Evolutionary conservation across 2,888 invertebrate species (phyloP), one percentile per base, ranked within the genome.

Genomic region (Zygothrica quintamaculata): DNA sequence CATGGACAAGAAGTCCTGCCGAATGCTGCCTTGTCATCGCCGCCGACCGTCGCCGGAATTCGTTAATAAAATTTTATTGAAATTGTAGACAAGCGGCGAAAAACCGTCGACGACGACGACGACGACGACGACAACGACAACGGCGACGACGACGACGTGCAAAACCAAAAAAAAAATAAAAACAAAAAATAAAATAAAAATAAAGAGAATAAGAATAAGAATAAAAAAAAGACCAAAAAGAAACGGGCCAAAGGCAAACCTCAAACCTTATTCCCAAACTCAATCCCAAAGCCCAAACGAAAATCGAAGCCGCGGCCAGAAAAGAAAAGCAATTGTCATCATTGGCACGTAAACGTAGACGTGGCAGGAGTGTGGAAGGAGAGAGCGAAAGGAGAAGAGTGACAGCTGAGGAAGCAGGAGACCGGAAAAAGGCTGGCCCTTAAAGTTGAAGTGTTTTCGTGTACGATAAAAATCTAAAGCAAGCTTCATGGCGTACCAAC

Each of bases 1-100:
- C 60, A 56, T 58, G 70, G 60, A 65, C 58, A 40, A 15, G 37
- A 29, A 69, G 53, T 58, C 55, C 56, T 55, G 65, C 65, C 60
- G 56, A 59, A 46, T 65, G 71, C 65, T 67, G 76, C 77, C 82
- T 69, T 86, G 84, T 88, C 88, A 84, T 86, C 78, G 78, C 64
- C 65, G 84, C 66, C 82, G 79, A 76, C 87, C 79, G 70, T 77
- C 84, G 75, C 87, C 89, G 88, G 88, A 89, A 87, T 87, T 88
- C 88, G 88, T 88, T 88, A 88, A 88, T 88, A 88, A 89, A 88
- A 88, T 88, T 89, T 88, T 88, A 88, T 88, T 89, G 88, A 89
- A 88, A 89, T 89, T 88, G 89, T 87, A 88, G 89, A 89, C 89
- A 87, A 84, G 88, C 84, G 86, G 80, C 87, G 84, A 87, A 87